Percentiles rank a stretch among this genome's conserved stretches.
Evolutionary conservation across 2,113 vertebrate genomes (phyloP).

Genomic region (Rissa tridactyla): DNA sequence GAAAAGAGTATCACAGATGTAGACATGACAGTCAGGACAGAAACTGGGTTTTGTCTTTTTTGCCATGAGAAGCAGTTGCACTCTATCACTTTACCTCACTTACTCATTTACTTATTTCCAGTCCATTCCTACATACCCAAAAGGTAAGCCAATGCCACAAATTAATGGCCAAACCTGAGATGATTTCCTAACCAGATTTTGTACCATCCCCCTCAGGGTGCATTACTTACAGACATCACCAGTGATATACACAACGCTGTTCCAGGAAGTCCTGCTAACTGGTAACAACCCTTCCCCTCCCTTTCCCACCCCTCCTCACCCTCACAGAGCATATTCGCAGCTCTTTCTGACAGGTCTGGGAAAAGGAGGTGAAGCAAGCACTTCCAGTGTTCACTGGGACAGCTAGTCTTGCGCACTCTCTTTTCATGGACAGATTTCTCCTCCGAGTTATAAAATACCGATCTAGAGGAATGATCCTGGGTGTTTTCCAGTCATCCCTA

Average conservation of each 20-base stretch:
- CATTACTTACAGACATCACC: not conserved
- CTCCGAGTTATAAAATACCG: not conserved
- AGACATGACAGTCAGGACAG: not conserved
- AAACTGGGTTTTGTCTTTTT: not conserved
- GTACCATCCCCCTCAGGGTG: rapidly evolving
- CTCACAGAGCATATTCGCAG: not conserved
- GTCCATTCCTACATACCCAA: not conserved
- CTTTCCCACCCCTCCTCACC: no score
- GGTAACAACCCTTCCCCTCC: not conserved
- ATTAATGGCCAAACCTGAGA: not conserved
- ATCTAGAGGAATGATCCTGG: not conserved
- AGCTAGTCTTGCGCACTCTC: not conserved
- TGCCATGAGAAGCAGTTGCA: not conserved
- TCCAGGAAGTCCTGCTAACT: not conserved
- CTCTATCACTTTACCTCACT: not conserved
- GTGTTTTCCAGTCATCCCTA: not conserved
- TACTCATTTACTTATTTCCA: not conserved
- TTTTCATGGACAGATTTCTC: not conserved
- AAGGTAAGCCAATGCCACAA: not conserved
- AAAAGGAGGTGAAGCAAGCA: not conserved
- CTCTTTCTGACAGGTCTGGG: not conserved
- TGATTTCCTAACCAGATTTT: not conserved
- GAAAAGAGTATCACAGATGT: not conserved
- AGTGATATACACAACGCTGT: rapidly evolving
- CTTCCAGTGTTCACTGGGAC: not conserved